Evolutionary conservation across 2,797 vertebrate species (phyloP), one percentile per base, ranked within the genome.

Genomic region (Numenius phaeopus): DNA sequence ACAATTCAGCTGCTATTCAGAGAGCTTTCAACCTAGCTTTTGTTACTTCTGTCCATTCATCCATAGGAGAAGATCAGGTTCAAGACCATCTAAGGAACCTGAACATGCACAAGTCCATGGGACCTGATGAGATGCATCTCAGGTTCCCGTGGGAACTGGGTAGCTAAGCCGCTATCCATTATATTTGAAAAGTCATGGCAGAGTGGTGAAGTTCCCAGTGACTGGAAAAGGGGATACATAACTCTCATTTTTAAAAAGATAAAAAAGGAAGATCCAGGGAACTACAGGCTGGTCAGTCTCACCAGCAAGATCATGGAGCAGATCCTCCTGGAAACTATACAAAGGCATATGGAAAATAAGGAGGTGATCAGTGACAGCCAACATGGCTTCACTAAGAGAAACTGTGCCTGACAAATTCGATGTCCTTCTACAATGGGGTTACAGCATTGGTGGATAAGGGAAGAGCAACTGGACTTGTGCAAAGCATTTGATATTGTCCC

Each of bases 381-480:
- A 21, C 10, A 21, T 3, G 5, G 27, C 12, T 40, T 79, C 40
- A 34, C 5, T 44, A 64, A 65, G 10, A 34, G 3, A 5, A 62
- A 81, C 26, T 7, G 17, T 19, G 29, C 52, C 52, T 54, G 29
- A 54, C 17, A 54, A 54, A 54, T 54, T 30, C 30, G 32, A 5
- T 27, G 7, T 3, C 46, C 27, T 54, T 52, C 37, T 47, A 3
- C 2, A 2, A 17, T 4, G 4, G 4, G 2, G 1, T 71, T 34
- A 52, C 15, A 55, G 32, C 3, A 9, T 6, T 71, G 40, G 21
- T 30, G 52, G 46, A 24, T 9, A 34, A 44, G 18, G 15, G 5
- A 67, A 55, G 9, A 69, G 2, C 4, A 16, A 8, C 7, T 14
- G 46, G 21, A 34, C 11, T 23, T 49, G 30, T 30, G 27, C 14